A percentile compares a stretch with the other conserved stretches of the same genome.
These are phyloP conservation scores for Columbina picui DNA, from an alignment of 2,113 vertebrate genomes.

Conservation along the genomic window DNA sequence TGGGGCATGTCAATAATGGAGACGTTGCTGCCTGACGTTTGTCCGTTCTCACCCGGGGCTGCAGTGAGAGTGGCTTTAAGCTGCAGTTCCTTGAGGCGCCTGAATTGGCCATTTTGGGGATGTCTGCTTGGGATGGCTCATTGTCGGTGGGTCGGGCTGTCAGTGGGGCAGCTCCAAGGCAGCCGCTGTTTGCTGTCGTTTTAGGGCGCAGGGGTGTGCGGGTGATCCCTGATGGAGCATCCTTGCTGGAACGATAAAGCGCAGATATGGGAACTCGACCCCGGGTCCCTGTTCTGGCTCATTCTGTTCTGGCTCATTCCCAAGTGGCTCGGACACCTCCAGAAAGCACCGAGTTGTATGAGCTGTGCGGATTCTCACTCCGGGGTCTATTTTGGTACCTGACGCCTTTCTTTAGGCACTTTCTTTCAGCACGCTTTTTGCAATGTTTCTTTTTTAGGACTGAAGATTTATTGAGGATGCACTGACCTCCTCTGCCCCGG, in stretches of 20 bases:
- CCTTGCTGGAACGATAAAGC: not conserved
- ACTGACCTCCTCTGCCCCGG: not conserved
- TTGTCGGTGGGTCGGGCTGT: not conserved
- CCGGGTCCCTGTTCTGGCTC: rapidly evolving
- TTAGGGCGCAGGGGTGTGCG: not conserved
- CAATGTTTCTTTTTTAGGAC: not conserved
- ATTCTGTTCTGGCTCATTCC: too few relatives aligned
- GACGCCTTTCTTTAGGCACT: not conserved
- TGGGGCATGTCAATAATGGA: rapidly evolving
- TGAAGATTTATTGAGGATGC: not conserved
- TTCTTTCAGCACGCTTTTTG: rapidly evolving
- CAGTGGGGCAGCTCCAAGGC: not conserved
- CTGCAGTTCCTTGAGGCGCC: not conserved
- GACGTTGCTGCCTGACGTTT: too few relatives aligned
- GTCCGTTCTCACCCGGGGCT: too few relatives aligned
- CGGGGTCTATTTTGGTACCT: rapidly evolving
- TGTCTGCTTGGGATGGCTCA: not conserved
- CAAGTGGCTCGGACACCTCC: not conserved
- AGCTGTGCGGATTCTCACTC: not conserved
- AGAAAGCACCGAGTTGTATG: rapidly evolving
- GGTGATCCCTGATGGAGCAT: not conserved
- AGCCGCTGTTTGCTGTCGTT: rapidly evolving
- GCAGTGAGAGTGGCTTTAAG: rapidly evolving
- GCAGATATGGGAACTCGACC: too few relatives aligned
- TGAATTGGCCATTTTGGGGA: not conserved